Conservation (phyloP, 1,140 invertebrate genomes). For the Diabrotica undecimpunctata region DNA sequence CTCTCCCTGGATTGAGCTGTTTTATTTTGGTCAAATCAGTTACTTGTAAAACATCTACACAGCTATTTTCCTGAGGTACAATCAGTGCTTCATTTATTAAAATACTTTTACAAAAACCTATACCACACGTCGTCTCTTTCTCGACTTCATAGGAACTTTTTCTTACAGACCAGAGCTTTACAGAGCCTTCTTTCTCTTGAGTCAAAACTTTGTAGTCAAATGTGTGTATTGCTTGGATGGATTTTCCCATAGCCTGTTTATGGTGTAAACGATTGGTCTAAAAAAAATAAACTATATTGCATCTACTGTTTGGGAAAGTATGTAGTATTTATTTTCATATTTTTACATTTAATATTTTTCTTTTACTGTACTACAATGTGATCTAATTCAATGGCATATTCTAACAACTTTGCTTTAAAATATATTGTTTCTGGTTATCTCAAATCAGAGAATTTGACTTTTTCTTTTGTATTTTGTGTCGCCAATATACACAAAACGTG, state of each 20-base stretch:
- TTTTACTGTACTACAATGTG: too few species aligned
- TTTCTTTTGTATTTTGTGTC: too few species aligned
- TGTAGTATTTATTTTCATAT: too few species aligned
- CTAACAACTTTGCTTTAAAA: too few species aligned
- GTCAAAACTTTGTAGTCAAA: constrained; percentile 57
- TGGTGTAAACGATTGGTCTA: constrained; percentile 59
- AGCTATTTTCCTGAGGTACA: constrained; percentile 60
- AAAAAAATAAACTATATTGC: not conserved
- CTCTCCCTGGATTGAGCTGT: constrained; percentile 27
- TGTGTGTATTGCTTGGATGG: constrained; percentile 55
- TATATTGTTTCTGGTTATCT: too few species aligned
- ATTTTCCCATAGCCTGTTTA: constrained; percentile 56
- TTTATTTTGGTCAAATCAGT: constrained; percentile 29
- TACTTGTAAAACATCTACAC: constrained; percentile 49
- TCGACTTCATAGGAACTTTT: constrained; percentile 58
- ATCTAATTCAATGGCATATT: too few species aligned
- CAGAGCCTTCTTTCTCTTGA: constrained; percentile 65
- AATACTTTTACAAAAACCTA: constrained; percentile 62
- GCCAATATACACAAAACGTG: too few species aligned
- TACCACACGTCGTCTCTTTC: constrained; percentile 57
- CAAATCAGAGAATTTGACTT: too few species aligned
- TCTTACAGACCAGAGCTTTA: constrained; percentile 62
- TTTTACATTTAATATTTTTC: too few species aligned
- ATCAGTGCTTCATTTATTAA: constrained; percentile 53
- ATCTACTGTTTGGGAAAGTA: not conserved